Evolutionary conservation across 2,888 invertebrate species (phyloP).

Genomic region (Phragmatobia fuliginosa): DNA sequence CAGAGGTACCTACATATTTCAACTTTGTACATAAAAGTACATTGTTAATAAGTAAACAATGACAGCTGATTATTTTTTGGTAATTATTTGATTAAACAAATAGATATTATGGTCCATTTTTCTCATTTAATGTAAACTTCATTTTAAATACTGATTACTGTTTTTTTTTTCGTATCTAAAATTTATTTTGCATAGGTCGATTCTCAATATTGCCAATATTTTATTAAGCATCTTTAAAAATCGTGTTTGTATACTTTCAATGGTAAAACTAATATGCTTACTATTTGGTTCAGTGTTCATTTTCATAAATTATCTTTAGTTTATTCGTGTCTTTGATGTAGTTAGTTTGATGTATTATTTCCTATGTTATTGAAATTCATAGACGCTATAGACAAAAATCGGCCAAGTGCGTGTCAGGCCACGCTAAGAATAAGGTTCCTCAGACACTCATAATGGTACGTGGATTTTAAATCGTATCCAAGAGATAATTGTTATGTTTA

Average conservation of each 20-base stretch:
- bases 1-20: constrained; percentile 2
- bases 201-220: too few species aligned
- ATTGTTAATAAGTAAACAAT: constrained; percentile 3
- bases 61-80: not conserved
- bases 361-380: not conserved
- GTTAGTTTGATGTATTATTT: too few species aligned
- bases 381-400: not conserved
- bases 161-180: not conserved
- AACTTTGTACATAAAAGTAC: constrained; percentile 1
- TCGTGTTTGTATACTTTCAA: not conserved
- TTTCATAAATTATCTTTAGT: too few species aligned
- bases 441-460: not conserved
- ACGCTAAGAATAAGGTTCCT: too few species aligned
- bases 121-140: not conserved
- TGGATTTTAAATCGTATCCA: too few species aligned
- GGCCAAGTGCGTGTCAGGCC: too few species aligned
- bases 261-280: too few species aligned
- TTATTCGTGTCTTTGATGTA: not conserved
- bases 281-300: too few species aligned
- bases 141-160: not conserved
- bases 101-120: not conserved
- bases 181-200: not conserved
- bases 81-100: not conserved
- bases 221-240: not conserved
- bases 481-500: too few species aligned